Base-by-base conservation (phyloP, 2,797 vertebrate species). In the Coranthus polyacanthus region DNA sequence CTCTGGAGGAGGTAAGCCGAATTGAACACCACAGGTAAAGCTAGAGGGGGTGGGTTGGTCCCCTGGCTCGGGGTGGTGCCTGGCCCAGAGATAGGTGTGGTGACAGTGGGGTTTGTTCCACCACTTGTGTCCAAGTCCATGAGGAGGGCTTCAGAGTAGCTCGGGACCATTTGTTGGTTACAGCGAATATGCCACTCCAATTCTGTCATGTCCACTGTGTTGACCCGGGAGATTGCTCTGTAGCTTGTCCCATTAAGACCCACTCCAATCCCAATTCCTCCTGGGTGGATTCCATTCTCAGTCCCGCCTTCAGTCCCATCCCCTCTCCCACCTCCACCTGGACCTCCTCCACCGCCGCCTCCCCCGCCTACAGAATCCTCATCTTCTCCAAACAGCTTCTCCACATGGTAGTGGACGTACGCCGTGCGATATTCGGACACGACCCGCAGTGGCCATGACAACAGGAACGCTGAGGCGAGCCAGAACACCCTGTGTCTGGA, bases 111-210 rank as follows among this genome's bases (percentile, higher is more conserved):
- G 62, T 90, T 89, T 2, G 88, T 79, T 16, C 81, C 85, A 43
- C 80, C 78, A 56, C 81, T 87, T 1, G 66, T 58, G 49, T 94
- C 93, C 56, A 92, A 59, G 84, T 96, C 95, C 96, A 97, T 96
- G 18, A 96, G 92, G 72, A 97, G 86, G 0, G 96, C 96, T 80
- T 97, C 95, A 0, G 96, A 97, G 86, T 97, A 97, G 88, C 95
- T 97, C 15, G 96, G 96, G 43, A 96, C 96, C 93, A 97, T 93
- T 86, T 97, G 96, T 74, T 95, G 95, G 91, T 97, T 97, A 82
- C 95, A 96, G 70, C 96, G 95, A 82, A 97, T 97, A 91, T 96
- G 96, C 96, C 96, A 97, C 86, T 96, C 96, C 67, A 96, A 82
- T 81, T 97, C 96, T 0, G 95, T 96, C 94, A 96, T 96, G 91